A percentile compares a stretch with the other conserved stretches of the same genome.
Evolutionary conservation across 2,888 invertebrate genomes (phyloP).

Genomic region (Alsophila aescularia): DNA sequence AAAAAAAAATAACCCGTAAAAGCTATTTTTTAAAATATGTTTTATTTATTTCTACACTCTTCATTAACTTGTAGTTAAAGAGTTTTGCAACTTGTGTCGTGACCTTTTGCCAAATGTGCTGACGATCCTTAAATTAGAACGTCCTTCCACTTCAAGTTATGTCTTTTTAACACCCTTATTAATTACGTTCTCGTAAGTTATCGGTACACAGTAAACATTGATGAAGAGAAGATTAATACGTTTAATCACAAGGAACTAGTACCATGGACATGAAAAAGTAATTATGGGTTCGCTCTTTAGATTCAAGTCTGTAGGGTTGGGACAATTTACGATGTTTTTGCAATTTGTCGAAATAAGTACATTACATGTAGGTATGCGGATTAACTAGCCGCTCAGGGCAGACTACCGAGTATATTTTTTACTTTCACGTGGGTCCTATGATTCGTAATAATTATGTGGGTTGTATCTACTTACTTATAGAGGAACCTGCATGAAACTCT

Average conservation of each 20-base stretch:
- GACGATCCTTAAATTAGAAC: neutral
- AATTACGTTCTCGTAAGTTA: constrained; percentile 11
- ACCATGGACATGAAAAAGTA: constrained; percentile 40
- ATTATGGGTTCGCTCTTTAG: constrained; percentile 38
- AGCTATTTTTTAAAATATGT: no score
- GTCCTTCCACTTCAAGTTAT: constrained; percentile 12
- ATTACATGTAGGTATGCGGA: neutral
- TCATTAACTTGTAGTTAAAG: no score
- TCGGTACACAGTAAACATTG: constrained; percentile 23
- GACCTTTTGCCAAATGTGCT: no score
- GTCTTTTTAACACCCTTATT: constrained; percentile 19
- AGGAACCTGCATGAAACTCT: no score
- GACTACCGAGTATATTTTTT: no score
- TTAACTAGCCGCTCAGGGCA: no score
- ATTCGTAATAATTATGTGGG: no score
- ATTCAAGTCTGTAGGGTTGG: constrained; percentile 26
- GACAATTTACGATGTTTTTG: neutral
- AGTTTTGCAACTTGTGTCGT: no score
- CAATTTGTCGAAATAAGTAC: neutral
- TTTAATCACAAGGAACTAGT: constrained; percentile 40
- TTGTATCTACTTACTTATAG: no score
- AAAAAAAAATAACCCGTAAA: no score
- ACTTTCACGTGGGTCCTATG: no score
- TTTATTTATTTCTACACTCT: no score
- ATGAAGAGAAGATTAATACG: constrained; percentile 35